Evolutionary conservation across 2,113 vertebrate species (phyloP).

Genomic region (Chloebia gouldiae): DNA sequence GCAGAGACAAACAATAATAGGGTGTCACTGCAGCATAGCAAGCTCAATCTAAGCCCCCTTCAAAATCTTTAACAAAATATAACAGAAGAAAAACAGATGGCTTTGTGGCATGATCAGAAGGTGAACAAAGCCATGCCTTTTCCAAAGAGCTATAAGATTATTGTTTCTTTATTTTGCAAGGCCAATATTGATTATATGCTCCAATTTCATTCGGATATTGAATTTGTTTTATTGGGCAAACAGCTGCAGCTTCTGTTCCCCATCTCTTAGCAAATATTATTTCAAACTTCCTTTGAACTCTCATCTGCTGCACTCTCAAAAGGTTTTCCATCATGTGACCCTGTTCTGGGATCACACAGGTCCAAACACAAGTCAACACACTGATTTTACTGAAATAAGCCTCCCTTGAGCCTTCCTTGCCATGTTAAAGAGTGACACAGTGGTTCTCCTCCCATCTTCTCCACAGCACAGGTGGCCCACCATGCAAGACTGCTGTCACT

Average conservation of each 20-base stretch:
- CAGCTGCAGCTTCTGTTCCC: background rate
- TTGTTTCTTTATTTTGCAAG: background rate
- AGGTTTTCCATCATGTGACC: background rate
- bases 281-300: constrained; percentile 3
- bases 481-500: background rate
- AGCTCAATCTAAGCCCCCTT: background rate
- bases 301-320: background rate
- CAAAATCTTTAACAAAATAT: background rate
- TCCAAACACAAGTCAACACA: background rate
- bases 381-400: background rate
- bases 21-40: accelerated
- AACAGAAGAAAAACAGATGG: background rate
- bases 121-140: constrained; percentile 25
- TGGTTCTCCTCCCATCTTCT: background rate
- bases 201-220: constrained; percentile 21
- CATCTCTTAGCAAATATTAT: constrained; percentile 33
- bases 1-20: background rate
- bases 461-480: too few relatives aligned
- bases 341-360: background rate
- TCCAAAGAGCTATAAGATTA: background rate
- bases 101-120: background rate
- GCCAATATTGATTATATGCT: constrained; percentile 47
- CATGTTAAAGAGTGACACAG: accelerated
- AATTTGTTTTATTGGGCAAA: constrained; percentile 47
- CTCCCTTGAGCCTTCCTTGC: background rate